These are phyloP conservation scores for Cyanoderma ruficeps DNA, from an alignment of 2,113 vertebrate genomes.

Conservation along the genomic window DNA sequence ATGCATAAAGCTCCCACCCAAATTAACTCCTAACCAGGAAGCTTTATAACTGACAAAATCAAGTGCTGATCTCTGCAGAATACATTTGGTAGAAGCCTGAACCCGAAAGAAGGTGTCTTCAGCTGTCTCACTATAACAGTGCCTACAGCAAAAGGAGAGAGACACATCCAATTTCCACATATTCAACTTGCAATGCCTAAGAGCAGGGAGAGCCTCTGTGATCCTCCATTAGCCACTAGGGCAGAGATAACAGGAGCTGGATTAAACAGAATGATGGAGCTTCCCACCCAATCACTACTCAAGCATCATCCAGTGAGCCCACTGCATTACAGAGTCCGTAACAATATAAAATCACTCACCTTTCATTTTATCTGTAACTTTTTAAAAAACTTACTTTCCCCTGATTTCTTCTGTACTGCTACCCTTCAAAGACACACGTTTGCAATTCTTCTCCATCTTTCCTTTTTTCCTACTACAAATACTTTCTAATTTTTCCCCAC, in stretches of 20 bases:
- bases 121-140: background rate
- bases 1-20: background rate
- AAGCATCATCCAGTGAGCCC: background rate
- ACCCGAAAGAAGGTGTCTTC: background rate
- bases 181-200: background rate
- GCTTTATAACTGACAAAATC: conserved; percentile 2
- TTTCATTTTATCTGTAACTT: background rate
- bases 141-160: background rate
- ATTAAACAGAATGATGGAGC: background rate
- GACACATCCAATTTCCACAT: background rate
- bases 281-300: background rate
- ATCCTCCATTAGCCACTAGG: background rate
- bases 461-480: background rate
- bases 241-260: background rate
- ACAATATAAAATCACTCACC: background rate
- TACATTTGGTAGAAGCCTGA: background rate
- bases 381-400: background rate
- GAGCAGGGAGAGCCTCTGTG: background rate
- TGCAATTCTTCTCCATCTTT: background rate
- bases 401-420: background rate
- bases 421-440: background rate
- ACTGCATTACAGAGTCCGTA: background rate
- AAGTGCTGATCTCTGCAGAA: background rate
- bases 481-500: background rate
- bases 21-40: conserved; percentile 7